Conservation (phyloP, 30 jellyfish, hydroid and myxozoan genomes). For the Aurelia aurita region DNA sequence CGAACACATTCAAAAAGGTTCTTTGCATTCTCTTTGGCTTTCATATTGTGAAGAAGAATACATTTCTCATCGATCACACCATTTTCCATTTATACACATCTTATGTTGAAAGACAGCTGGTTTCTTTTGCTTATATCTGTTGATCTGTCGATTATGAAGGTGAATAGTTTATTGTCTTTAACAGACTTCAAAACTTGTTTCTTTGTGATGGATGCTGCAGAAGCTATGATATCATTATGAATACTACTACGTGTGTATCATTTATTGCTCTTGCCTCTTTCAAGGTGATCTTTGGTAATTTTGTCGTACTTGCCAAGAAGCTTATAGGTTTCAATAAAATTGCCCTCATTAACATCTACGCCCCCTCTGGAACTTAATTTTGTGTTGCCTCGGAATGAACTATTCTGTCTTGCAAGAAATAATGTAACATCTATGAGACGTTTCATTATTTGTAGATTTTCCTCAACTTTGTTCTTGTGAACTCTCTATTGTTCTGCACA, state of each 20-base stretch:
- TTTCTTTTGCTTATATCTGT: constrained; percentile 22
- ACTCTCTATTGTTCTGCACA: constrained; percentile 22
- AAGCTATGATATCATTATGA: not conserved
- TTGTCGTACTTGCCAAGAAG: too few relatives aligned
- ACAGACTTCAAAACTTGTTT: too few relatives aligned
- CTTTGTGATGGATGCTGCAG: not conserved
- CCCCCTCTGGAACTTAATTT: constrained; percentile 25
- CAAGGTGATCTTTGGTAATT: constrained; percentile 13
- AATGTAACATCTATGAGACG: constrained; percentile 19
- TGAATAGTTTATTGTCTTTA: not conserved
- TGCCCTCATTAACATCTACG: not conserved
- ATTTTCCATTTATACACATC: not conserved
- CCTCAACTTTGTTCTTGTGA: constrained; percentile 11
- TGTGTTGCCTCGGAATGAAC: constrained; percentile 35
- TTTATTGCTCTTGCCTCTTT: constrained; percentile 12
- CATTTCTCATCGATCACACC: too few relatives aligned
- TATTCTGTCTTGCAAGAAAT: constrained; percentile 24
- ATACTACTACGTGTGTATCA: constrained; percentile 5
- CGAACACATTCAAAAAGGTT: constrained; percentile 20
- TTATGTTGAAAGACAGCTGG: constrained; percentile 24
- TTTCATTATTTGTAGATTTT: constrained; percentile 20
- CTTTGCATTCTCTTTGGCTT: constrained; percentile 18
- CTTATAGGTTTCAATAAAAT: too few relatives aligned
- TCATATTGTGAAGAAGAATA: constrained; percentile 1
- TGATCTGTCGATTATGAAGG: constrained; percentile 7